Evolutionary conservation across 2,888 invertebrate genomes (phyloP), one percentile per base, ranked within the genome.

Genomic region (Amphipyra berbera): DNA sequence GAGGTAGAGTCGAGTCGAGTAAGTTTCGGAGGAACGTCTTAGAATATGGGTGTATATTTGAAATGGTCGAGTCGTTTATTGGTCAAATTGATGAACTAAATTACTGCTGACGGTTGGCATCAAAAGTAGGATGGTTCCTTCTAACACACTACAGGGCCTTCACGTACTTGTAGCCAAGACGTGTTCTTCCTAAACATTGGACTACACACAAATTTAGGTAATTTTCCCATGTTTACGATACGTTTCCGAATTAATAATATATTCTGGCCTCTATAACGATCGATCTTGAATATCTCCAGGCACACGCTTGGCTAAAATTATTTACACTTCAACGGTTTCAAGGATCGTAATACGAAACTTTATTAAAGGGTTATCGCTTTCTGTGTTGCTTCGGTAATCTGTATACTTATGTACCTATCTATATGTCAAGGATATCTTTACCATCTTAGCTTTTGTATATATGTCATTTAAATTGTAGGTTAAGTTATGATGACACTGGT

Each of bases 341-440:
- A 58, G 68, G 79, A 67, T 78, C 71, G 78, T 71, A 77, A 78
- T 68, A 67, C 38, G 78, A 78, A 65, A 77, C 61, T 76, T 73
- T 69, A 68, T 64, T 63, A 66, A 54, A 47, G 60, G 61, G 66
- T 62, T 67, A 78, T 75, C 65, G 55, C 40, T 61, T 62, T 59
- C 61, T 40, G 50, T 45, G 56, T 46, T 47, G 47, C 57, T 74
- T 42, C 54, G 14, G 45, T 57, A 48, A 64, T 54, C 53, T 57
- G 45, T 42, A 30, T 12, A 48, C 4, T 6, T 58, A 13, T 52
- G 7, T 55, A 47, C 27, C 8, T 49, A 37, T 35, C 13, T 41
- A 10, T 38, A 10, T 38, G 40, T 38, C 41, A 2, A 13, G 4
- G 14, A 27, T 45, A 38, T 37, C 21, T 45, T 21, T 21, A n/a